Evolutionary conservation across 1,140 invertebrate species (phyloP), one percentile per base, ranked within the genome.

Genomic region (Neotoxoptera formosana): DNA sequence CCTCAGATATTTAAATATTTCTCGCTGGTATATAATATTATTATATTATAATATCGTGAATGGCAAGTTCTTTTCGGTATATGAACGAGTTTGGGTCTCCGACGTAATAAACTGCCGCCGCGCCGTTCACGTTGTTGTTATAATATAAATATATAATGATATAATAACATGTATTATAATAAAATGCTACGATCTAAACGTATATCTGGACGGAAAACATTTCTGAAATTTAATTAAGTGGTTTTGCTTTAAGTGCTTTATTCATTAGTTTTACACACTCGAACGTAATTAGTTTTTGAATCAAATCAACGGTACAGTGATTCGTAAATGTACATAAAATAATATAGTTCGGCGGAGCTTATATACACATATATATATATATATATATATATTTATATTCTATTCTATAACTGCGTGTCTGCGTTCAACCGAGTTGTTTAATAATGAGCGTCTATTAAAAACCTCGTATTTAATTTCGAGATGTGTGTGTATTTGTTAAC

Each of bases 171-270:
- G 47, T 86, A n/a, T 86, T 45, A 20, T 86, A 86, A 47, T 86
- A 86, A 14, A 86, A 86, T 47, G 9, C 36, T 4, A 45, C 21
- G 23, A 41, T 83, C 21, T 83, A 30, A 34, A 47, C 83, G 83
- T 76, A 83, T 83, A 83, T 83, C 20, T 45, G 23, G 83, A 20
- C 11, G 3, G 84, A 86, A 86, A 47, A 86, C 41, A 47, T 86
- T 47, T 30, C 45, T 45, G 84, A 86, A 86, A 86, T 86, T 86
- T 47, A 86, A 86, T 86, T 47, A 86, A 86, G 45, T n/a, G 84
- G 41, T 86, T n/a, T 86, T n/a, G 84, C 45, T 86, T 86, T 86
- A 86, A 86, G 25, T 86, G 84, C 41, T 47, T 17, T 47, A 86
- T 86, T 86, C 45, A 47, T 86, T 86, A 30, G 41, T 47, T 86